Evolutionary conservation across 2,888 invertebrate species (phyloP).

Genomic region (Drosophila trichaetosa): DNA sequence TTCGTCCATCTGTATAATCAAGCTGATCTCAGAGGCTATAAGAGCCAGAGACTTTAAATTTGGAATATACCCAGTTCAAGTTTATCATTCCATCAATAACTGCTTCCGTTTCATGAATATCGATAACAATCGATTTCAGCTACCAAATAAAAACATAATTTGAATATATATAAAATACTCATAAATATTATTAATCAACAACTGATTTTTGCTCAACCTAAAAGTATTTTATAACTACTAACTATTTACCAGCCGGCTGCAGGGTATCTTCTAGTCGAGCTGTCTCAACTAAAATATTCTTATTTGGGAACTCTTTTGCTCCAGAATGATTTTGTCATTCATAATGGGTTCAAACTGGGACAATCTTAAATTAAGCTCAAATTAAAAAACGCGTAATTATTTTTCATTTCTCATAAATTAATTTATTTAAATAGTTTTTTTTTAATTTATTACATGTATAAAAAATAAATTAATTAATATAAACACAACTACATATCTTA

Average conservation of each 20-base stretch:
- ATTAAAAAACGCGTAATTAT: neutral
- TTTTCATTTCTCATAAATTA: constrained; percentile 60
- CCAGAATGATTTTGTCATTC: neutral
- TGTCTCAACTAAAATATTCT: neutral
- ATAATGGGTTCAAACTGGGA: neutral
- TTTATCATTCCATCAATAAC: neutral
- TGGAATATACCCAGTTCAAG: neutral
- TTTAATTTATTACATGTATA: constrained; percentile 76
- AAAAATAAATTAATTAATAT: constrained; percentile 77
- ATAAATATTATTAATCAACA: neutral
- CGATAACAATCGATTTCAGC: neutral
- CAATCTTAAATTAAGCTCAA: neutral
- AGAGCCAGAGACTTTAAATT: neutral
- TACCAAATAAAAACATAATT: neutral
- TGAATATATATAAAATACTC: neutral
- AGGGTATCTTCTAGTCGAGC: neutral
- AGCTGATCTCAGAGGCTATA: neutral
- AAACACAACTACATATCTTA: constrained; percentile 67
- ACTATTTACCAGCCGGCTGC: neutral
- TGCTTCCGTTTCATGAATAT: neutral
- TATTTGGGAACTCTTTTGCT: neutral
- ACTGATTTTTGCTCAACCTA: neutral
- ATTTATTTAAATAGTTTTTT: constrained; percentile 77
- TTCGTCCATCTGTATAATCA: neutral
- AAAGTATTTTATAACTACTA: neutral